Percentiles rank a stretch among this genome's conserved stretches.
Evolutionary conservation across 2,797 vertebrate species (phyloP).

Genomic region (Miopithecus talapoin): DNA sequence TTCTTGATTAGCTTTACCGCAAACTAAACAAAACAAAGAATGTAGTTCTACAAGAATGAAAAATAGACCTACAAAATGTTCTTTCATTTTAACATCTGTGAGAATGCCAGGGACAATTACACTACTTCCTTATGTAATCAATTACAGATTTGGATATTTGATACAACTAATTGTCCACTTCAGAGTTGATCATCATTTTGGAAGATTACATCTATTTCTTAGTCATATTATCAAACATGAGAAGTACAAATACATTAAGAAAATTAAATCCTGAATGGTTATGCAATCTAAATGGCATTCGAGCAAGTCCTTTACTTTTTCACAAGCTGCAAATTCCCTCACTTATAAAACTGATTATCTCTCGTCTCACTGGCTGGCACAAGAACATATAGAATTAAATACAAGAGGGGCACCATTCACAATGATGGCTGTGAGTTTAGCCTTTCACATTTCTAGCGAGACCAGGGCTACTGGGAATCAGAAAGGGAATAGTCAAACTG

Average conservation of each 20-base stretch:
- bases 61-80: not conserved
- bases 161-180: constrained; percentile 67
- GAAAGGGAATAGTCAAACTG: not conserved
- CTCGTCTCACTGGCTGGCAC: not conserved
- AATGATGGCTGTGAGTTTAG: not conserved
- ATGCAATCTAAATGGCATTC: constrained; percentile 56
- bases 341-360: constrained; percentile 40
- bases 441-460: not conserved
- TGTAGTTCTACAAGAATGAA: not conserved
- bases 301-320: constrained; percentile 50
- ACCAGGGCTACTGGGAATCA: not conserved
- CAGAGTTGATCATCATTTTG: constrained; percentile 54
- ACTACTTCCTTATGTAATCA: not conserved
- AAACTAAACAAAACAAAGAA: constrained; percentile 25
- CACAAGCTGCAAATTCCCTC: constrained; percentile 64
- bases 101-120: constrained; percentile 36
- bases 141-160: constrained; percentile 60
- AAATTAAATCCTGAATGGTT: constrained; percentile 63
- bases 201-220: constrained; percentile 59
- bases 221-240: constrained; percentile 61
- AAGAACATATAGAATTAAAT: constrained; percentile 38
- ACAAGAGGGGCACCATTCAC: not conserved
- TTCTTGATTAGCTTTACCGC: not conserved
- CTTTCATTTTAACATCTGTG: constrained; percentile 1
- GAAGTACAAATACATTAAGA: constrained; percentile 64